phyloP scores from a whole-genome alignment of 2,888 invertebrate species.

The Conchocele bisecta region DNA sequence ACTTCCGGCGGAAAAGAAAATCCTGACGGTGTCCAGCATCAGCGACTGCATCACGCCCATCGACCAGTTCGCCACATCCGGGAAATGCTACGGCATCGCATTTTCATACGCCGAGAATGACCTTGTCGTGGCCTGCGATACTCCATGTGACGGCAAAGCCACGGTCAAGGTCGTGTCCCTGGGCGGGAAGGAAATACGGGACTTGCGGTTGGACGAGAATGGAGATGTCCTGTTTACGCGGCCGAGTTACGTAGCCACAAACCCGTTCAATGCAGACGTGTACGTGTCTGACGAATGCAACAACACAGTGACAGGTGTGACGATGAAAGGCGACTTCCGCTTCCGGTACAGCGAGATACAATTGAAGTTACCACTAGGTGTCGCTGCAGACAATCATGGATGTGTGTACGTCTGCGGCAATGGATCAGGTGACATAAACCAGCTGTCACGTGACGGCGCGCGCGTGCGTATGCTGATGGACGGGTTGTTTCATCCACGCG shows the following conservation, averaged over 20 bases:
- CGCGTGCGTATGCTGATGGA: slow-evolving; percentile 49
- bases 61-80: slow-evolving; percentile 51
- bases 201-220: slow-evolving; percentile 42
- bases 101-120: slow-evolving; percentile 52
- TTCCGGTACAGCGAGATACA: slow-evolving; percentile 43
- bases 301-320: slow-evolving; percentile 52
- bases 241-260: slow-evolving; percentile 53
- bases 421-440: slow-evolving; percentile 57
- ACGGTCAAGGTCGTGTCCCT: slow-evolving; percentile 49
- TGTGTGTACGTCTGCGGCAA: slow-evolving; percentile 59
- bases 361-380: slow-evolving; percentile 50
- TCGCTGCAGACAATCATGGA: slow-evolving; percentile 57
- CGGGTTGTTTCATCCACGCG: slow-evolving; percentile 53
- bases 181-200: slow-evolving; percentile 43
- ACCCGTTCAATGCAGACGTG: slow-evolving; percentile 56
- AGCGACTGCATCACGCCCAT: slow-evolving; percentile 57
- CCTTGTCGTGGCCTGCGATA: slow-evolving; percentile 51
- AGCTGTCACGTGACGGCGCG: slow-evolving; percentile 52
- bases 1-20: slow-evolving; percentile 54
- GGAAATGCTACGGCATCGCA: slow-evolving; percentile 57
- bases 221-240: slow-evolving; percentile 39
- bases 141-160: slow-evolving; percentile 42
- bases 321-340: slow-evolving; percentile 49
- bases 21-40: slow-evolving; percentile 39
- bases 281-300: slow-evolving; percentile 58